phyloP scores from a whole-genome alignment of 1,140 invertebrate genomes.

The Leucophenga varia region DNA sequence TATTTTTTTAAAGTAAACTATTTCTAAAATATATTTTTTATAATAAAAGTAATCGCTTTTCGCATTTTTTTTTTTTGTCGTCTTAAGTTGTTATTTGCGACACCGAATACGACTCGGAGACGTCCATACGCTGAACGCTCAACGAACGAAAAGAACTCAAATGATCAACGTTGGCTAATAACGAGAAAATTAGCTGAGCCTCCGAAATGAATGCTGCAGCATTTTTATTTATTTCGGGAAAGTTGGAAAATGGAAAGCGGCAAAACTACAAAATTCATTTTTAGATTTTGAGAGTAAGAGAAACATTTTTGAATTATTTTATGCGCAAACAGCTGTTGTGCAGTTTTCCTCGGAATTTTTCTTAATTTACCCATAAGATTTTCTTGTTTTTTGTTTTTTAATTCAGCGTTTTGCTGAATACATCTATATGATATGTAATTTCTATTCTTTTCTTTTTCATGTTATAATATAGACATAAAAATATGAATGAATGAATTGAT shows the following conservation, averaged over 20 bases:
- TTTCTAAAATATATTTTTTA: too few relatives aligned
- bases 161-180: background rate
- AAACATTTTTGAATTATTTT: background rate
- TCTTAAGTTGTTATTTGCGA: conserved; percentile 28
- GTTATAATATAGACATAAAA: conserved; percentile 26
- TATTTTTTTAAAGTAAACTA: too few relatives aligned
- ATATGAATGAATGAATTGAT: conserved; percentile 32
- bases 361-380: too few relatives aligned
- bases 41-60: too few relatives aligned
- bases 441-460: too few relatives aligned
- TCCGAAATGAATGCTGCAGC: conserved; percentile 30
- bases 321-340: conserved; percentile 26
- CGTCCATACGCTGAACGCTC: conserved; percentile 49
- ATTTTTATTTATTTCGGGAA: background rate
- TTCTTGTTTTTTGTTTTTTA: too few relatives aligned
- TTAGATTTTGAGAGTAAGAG: background rate
- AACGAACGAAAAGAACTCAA: conserved; percentile 44
- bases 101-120: conserved; percentile 37
- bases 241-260: conserved; percentile 25
- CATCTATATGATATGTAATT: too few relatives aligned
- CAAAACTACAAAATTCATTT: conserved; percentile 8
- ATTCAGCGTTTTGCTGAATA: too few relatives aligned
- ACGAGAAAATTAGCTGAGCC: too few relatives aligned
- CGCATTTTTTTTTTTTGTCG: too few relatives aligned
- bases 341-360: too few relatives aligned